Base-by-base conservation (phyloP, 2,797 vertebrate genomes). In the Nannoperca australis region DNA sequence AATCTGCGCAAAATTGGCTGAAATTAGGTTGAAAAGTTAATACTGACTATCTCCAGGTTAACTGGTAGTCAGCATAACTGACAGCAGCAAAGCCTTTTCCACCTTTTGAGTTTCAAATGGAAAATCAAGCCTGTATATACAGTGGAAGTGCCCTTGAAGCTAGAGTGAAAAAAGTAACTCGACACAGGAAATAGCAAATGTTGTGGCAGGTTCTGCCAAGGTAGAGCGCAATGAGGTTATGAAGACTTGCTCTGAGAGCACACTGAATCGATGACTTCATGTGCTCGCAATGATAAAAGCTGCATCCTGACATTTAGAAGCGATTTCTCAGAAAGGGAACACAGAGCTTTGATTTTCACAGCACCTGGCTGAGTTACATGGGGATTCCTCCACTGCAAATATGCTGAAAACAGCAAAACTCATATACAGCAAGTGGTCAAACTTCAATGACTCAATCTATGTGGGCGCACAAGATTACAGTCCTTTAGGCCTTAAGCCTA, bases 401-500 rank as follows among this genome's bases (percentile, higher is more conserved):
- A 49, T 42, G 69, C 85, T 74, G 67, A 73, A 86, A 84, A 73
- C 73, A 74, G 81, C 80, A 82, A 85, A 79, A 78, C 69, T 73
- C 76, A 32, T 64, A 60, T 67, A 22, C 82, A 86, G 72, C 78
- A 76, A 89, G 69, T 62, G 73, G 79, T 86, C 81, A 80, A 78
- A 82, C 79, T 83, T 87, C 82, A 91, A 84, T 91, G 83, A 90
- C 84, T 93, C 81, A 85, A 78, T 86, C 80, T 71, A 82, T 83
- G 90, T 87, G 91, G 92, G 84, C 76, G 63, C 73, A 81, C 70
- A 71, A 88, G 86, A 91, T 92, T 91, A 89, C 83, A 92, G 87
- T 79, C 61, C 71, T 76, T 66, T 45, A 79, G 79, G 79, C 66
- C 59, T 50, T 70, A 45, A 79, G 59, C 69, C 66, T 70, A 42